Base-by-base conservation (phyloP, 2,888 invertebrate genomes). In the Anarsia innoxiella region DNA sequence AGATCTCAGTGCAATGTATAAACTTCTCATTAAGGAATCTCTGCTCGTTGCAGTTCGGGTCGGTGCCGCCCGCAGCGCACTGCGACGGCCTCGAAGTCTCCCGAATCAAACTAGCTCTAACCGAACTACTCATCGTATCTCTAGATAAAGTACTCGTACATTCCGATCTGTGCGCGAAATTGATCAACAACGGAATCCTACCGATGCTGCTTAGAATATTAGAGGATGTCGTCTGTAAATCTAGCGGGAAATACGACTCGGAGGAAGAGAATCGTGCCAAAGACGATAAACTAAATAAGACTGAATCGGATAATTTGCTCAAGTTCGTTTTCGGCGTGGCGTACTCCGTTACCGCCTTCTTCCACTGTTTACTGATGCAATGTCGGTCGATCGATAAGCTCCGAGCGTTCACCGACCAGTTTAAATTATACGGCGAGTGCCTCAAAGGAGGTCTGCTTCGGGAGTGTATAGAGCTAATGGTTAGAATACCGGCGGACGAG, bases 21-120 rank as follows among this genome's bases (percentile, higher is more conserved):
- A 88, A 88, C 53, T 90, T 90, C 48, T 78, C 89, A 0, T 47
- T 89, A 23, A 86, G 88, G 36, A 88, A 88, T 37, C 59, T 90
- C 0, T 89, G 89, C 61, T 74, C 87, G 1, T 51, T 90, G 8
- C 89, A 90, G 46, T 89, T 89, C 51, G 86, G 85, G 1, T 84
- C 86, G 4, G 66, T 83, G 11, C 76, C 80, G 0, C 54, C 59
- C 1, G 65, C 61, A 11, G 48, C 51, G 14, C 53, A 54, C 8
- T 64, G 76, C 28, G 69, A 64, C 12, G 57, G 58, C 0, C 57
- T 60, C 1, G 82, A 87, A 47, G 66, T 72, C 3, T 82, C 87
- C 0, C 71, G 66, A 4, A 65, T 88, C 2, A 88, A 89, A 53
- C 80, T 88, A 1, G 85, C 87, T 0, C 59, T 88, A 12, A 87